phyloP scores from a whole-genome alignment of 2,888 invertebrate genomes.

The Chymomyza caudatula region DNA sequence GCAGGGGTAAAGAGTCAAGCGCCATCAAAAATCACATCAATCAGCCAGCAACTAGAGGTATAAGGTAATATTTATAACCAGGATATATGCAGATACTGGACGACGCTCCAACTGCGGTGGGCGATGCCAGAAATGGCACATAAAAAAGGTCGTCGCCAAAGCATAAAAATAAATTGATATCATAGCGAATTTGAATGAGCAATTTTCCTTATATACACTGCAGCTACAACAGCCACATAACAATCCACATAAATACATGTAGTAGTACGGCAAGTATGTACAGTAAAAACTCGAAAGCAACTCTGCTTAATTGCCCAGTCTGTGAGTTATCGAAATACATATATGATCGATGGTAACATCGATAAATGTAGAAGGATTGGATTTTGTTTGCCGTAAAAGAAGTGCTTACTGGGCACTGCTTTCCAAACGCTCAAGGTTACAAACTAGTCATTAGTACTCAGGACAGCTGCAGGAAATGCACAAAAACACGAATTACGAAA shows the following conservation, averaged over 20 bases:
- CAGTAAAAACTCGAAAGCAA: neutral
- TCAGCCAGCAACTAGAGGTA: conserved; percentile 17
- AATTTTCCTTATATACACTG: conserved; percentile 18
- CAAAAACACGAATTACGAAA: no score
- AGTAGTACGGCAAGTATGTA: neutral
- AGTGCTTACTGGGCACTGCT: no score
- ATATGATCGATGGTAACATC: no score
- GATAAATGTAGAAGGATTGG: no score
- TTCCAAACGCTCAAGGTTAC: no score
- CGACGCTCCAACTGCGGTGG: neutral
- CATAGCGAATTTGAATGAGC: conserved; percentile 51
- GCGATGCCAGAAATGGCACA: neutral
- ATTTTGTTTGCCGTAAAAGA: no score
- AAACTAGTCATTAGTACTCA: no score
- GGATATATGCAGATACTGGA: neutral
- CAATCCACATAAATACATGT: neutral
- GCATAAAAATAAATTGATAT: conserved; percentile 66
- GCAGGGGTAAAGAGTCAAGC: no score
- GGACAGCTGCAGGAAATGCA: no score
- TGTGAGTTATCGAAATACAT: no score
- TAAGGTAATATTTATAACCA: neutral
- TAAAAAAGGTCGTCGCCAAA: neutral
- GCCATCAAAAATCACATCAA: conserved; percentile 49
- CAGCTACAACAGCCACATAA: neutral
- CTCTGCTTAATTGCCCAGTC: neutral